These are phyloP conservation scores for Nycticorax nycticorax DNA, from an alignment of 2,113 vertebrate species.

Conservation along the genomic window DNA sequence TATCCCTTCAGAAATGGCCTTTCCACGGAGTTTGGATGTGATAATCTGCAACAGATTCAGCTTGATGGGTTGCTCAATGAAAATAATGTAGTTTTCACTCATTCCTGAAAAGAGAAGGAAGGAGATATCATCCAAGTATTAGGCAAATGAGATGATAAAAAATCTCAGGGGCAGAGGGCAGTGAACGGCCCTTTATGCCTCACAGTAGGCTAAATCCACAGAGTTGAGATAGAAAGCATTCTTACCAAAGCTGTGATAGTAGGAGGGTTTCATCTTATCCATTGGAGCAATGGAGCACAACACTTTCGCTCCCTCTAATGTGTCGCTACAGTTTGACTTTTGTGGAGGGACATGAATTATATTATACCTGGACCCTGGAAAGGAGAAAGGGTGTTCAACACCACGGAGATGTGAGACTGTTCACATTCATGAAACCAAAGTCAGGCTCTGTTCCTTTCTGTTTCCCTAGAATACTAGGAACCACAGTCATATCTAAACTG, in stretches of 20 bases:
- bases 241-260: slow-evolving; percentile 95
- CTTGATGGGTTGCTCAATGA: slow-evolving; percentile 91
- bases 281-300: slow-evolving; percentile 84
- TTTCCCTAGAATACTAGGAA: background rate
- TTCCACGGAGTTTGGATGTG: slow-evolving; percentile 79
- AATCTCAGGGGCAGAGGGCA: background rate
- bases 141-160: background rate
- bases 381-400: background rate
- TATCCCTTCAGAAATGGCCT: slow-evolving; percentile 77
- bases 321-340: slow-evolving; percentile 65
- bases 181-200: background rate
- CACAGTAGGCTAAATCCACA: background rate
- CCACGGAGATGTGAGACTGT: background rate
- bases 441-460: background rate
- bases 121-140: fast-evolving
- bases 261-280: slow-evolving; percentile 83
- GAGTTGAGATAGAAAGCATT: background rate
- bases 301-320: slow-evolving; percentile 81
- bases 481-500: fast-evolving
- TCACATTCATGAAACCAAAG: background rate
- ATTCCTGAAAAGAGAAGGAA: slow-evolving; percentile 78
- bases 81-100: slow-evolving; percentile 92
- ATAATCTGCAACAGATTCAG: slow-evolving; percentile 88
- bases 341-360: slow-evolving; percentile 85
- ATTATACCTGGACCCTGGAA: slow-evolving; percentile 85